phyloP scores from a whole-genome alignment of 2,113 vertebrate species.

The Corynorhinus townsendii region DNA sequence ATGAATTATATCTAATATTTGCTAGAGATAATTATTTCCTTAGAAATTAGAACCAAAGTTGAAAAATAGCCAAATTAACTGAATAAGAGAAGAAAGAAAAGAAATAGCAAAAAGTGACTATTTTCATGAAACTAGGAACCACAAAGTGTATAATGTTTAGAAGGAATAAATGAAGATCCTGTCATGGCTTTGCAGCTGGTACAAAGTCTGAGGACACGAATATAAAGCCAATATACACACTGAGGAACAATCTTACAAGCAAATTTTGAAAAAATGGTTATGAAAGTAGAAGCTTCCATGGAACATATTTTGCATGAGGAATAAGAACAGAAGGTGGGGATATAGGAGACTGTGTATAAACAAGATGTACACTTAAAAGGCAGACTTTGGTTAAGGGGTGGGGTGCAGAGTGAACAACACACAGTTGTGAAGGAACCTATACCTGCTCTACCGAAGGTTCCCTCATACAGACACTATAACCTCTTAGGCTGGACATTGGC shows the following conservation, averaged over 20 bases:
- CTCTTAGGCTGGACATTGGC: neutral
- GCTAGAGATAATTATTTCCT: neutral
- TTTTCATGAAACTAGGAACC: neutral
- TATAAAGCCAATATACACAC: accelerated
- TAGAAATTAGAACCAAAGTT: neutral
- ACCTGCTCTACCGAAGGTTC: neutral
- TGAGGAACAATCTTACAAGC: neutral
- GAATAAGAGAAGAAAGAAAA: neutral
- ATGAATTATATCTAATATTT: neutral
- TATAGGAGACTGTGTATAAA: accelerated
- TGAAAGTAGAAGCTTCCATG: neutral
- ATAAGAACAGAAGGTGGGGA: too few relatives aligned
- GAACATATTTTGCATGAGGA: neutral
- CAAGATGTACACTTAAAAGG: too few relatives aligned
- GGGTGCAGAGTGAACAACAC: accelerated
- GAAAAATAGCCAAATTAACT: neutral
- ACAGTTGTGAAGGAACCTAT: neutral
- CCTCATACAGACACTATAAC: neutral
- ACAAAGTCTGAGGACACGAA: neutral
- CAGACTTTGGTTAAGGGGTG: neutral
- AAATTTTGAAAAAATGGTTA: neutral
- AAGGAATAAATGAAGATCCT: neutral
- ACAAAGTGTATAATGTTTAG: neutral
- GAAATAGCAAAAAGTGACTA: neutral
- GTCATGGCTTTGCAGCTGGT: accelerated